Conservation (phyloP, 1,140 invertebrate species). For the Radopholus similis region DNA sequence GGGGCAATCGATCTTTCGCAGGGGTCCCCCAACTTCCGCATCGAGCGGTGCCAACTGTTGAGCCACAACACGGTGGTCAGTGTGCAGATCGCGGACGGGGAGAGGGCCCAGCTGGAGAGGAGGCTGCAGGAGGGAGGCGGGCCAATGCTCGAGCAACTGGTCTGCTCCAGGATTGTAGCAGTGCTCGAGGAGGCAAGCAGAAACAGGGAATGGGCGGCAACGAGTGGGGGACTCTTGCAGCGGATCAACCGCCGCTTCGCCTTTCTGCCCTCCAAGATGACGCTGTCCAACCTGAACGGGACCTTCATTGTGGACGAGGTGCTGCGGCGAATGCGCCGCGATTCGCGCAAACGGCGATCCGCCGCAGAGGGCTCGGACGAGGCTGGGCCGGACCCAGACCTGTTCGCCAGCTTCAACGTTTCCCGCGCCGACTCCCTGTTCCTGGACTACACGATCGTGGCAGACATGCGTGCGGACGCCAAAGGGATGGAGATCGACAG, state of each 20-base stretch:
- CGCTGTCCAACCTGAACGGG: conserved; percentile 35
- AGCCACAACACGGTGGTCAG: neutral
- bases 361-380: neutral
- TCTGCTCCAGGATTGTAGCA: conserved; percentile 35
- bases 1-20: neutral
- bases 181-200: conserved; percentile 40
- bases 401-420: conserved; percentile 33
- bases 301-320: conserved; percentile 39
- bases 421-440: conserved; percentile 47
- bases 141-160: conserved; percentile 16
- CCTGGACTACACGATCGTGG: conserved; percentile 50
- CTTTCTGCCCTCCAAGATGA: conserved; percentile 39
- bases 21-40: conserved; percentile 11
- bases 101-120: neutral
- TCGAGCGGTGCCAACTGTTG: conserved; percentile 1
- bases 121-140: neutral
- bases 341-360: neutral
- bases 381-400: conserved; percentile 2
- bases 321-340: conserved; percentile 12
- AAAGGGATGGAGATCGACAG: conserved; percentile 52
- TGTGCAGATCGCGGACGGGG: neutral
- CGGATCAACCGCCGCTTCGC: conserved; percentile 45
- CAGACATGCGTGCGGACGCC: conserved; percentile 29
- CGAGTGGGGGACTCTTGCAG: neutral
- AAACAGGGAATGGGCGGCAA: neutral